Conservation (phyloP, 2,888 invertebrate genomes). For the Macrosiphum euphorbiae region DNA sequence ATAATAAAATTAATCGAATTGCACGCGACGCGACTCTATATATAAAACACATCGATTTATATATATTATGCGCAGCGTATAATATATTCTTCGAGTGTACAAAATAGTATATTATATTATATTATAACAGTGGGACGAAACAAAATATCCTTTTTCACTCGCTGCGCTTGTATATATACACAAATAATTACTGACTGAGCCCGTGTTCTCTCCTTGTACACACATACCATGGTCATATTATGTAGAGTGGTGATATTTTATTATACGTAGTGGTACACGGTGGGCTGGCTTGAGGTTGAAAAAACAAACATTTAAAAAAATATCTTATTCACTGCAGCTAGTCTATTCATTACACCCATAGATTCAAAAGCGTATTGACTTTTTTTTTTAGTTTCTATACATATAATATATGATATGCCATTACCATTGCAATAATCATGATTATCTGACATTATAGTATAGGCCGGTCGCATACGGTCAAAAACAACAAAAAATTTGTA, state of each 20-base stretch:
- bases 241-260: neutral
- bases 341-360: neutral
- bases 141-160: neutral
- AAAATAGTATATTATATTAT: slow-evolving; percentile 1
- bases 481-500: neutral
- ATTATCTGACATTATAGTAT: neutral
- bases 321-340: neutral
- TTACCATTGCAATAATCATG: too few species aligned
- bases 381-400: neutral
- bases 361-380: neutral
- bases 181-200: neutral
- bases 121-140: neutral
- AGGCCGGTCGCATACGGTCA: neutral
- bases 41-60: neutral
- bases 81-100: neutral
- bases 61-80: neutral
- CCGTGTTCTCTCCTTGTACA: neutral
- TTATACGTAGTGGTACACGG: neutral
- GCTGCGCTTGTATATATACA: neutral
- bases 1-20: neutral
- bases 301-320: neutral
- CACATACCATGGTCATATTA: neutral
- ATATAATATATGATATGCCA: neutral
- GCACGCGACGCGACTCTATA: neutral
- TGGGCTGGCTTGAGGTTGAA: neutral